Evolutionary conservation across 2,797 vertebrate genomes (phyloP).

Genomic region (Hafferia zeledoni): DNA sequence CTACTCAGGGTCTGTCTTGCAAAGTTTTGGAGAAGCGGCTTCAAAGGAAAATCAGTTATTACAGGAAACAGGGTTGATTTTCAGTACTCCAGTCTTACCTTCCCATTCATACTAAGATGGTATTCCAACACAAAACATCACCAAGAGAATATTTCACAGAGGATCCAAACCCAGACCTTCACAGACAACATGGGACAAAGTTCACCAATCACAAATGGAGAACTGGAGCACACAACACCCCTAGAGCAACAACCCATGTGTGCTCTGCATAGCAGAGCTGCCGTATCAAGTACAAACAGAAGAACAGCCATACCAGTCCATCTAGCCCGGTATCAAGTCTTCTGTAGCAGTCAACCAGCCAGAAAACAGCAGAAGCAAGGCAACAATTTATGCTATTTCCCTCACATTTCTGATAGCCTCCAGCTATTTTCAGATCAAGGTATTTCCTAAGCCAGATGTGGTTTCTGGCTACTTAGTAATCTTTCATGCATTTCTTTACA

Average conservation of each 20-base stretch:
- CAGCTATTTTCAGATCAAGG: conserved; percentile 56
- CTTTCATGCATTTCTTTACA: conserved; percentile 4
- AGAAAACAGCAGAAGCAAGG: not conserved
- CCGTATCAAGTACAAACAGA: not conserved
- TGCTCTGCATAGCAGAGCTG: not conserved
- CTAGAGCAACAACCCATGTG: not conserved
- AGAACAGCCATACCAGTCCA: not conserved
- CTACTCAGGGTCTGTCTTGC: not conserved
- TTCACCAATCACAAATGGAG: not conserved
- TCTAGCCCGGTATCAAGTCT: not conserved
- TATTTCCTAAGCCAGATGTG: conserved; percentile 39
- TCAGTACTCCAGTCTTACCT: not conserved
- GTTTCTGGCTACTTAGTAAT: conserved; percentile 35
- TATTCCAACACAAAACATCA: not conserved
- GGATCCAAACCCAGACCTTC: not conserved
- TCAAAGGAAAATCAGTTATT: conserved; percentile 39
- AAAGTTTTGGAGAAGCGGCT: conserved; percentile 8
- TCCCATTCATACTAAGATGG: not conserved
- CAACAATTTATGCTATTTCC: not conserved
- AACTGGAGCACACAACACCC: not conserved
- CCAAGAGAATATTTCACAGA: not conserved
- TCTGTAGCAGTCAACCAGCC: not conserved
- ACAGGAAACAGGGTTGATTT: conserved; percentile 1
- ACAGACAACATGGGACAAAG: not conserved
- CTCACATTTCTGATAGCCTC: conserved; percentile 42